These are phyloP conservation scores for Monochamus alternatus DNA, from an alignment of 2,888 invertebrate genomes.

Conservation along the genomic window DNA sequence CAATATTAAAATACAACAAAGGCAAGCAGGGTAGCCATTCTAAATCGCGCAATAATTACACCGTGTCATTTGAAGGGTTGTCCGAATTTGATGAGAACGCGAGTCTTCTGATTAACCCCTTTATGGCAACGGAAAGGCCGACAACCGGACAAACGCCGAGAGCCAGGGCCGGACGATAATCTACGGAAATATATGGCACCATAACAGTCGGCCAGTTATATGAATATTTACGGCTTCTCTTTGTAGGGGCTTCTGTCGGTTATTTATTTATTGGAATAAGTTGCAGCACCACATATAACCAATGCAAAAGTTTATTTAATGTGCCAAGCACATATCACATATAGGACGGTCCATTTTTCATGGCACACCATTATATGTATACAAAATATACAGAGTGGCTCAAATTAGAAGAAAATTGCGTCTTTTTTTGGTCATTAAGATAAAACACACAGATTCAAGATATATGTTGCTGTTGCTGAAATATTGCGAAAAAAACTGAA, in stretches of 20 bases:
- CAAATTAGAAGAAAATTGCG: no score
- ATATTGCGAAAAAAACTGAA: no score
- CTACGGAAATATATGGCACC: not conserved
- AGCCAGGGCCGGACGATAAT: not conserved
- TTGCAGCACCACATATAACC: no score
- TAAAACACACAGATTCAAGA: no score
- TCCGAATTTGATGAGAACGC: constrained; percentile 10
- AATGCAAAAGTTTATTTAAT: no score
- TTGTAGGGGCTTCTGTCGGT: not conserved
- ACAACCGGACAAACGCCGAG: constrained; percentile 4
- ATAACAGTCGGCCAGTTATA: not conserved
- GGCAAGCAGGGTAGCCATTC: not conserved
- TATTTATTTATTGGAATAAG: not conserved
- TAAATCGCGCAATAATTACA: not conserved
- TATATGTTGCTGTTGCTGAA: no score
- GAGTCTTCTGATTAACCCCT: constrained; percentile 7
- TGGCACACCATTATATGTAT: no score
- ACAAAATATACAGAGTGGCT: no score
- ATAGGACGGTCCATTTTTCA: no score
- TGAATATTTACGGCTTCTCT: constrained; percentile 2
- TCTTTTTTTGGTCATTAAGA: no score
- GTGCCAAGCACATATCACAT: no score
- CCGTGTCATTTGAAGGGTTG: constrained; percentile 4
- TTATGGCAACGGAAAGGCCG: not conserved
- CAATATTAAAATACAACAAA: no score